These are phyloP conservation scores for Malachius bipustulatus DNA, from an alignment of 2,888 invertebrate species.

Conservation along the genomic window DNA sequence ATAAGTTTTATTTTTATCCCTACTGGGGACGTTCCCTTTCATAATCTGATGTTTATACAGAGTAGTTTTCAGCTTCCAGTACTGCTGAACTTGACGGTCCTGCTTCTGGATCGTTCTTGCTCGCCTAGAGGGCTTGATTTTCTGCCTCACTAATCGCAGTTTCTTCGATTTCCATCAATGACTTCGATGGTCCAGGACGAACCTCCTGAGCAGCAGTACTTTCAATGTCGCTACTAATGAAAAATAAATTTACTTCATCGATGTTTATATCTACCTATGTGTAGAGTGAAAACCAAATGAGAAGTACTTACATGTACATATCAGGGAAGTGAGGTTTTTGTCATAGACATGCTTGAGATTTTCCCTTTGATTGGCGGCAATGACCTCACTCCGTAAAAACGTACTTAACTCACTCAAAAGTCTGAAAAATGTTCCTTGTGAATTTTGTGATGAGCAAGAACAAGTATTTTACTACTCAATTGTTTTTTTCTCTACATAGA, in stretches of 20 bases:
- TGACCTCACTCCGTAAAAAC: too few species aligned
- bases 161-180: slow-evolving; percentile 4
- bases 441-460: too few species aligned
- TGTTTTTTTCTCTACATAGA: too few species aligned
- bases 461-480: too few species aligned
- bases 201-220: neutral
- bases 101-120: slow-evolving; percentile 2
- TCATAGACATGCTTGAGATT: too few species aligned
- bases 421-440: too few species aligned
- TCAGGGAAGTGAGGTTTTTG: too few species aligned
- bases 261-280: slow-evolving; percentile 3
- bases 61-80: slow-evolving; percentile 6
- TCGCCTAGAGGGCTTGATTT: slow-evolving; percentile 3
- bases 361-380: too few species aligned
- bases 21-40: slow-evolving; percentile 7
- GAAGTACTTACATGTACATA: too few species aligned
- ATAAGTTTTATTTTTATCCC: slow-evolving; percentile 12
- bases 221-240: slow-evolving; percentile 1
- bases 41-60: too few species aligned
- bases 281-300: too few species aligned
- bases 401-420: too few species aligned
- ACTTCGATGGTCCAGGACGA: slow-evolving; percentile 5
- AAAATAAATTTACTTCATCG: neutral
- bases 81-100: slow-evolving; percentile 4
- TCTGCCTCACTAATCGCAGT: neutral